Percentiles rank a stretch among this genome's conserved stretches.
Conservation (phyloP, 2,888 invertebrate species). For the Elegia similella region DNA sequence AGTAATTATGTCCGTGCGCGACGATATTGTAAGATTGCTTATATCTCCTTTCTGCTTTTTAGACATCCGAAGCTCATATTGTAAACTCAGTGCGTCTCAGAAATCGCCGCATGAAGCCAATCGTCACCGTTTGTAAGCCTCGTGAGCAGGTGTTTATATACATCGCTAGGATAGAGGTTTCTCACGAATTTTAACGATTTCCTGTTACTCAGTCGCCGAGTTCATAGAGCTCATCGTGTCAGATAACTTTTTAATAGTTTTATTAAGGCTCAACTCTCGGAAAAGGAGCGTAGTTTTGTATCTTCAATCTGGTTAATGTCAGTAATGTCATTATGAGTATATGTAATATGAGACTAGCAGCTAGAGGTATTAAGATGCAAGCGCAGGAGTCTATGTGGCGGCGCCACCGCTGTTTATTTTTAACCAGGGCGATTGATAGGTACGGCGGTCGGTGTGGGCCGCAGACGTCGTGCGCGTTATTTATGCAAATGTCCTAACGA, state of each 20-base stretch:
- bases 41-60: conserved; percentile 51
- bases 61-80: conserved; percentile 47
- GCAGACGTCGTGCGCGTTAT: conserved; percentile 63
- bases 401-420: conserved; percentile 67
- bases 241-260: conserved; percentile 71
- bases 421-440: conserved; percentile 71
- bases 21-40: conserved; percentile 67
- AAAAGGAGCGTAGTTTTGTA: conserved; percentile 55
- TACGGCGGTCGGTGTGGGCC: conserved; percentile 57
- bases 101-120: conserved; percentile 31
- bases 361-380: conserved; percentile 29
- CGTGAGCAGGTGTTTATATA: conserved; percentile 27
- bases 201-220: conserved; percentile 63
- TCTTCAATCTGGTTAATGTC: conserved; percentile 65
- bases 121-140: conserved; percentile 21
- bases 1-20: conserved; percentile 70
- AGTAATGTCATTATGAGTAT: conserved; percentile 60
- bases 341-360: conserved; percentile 50
- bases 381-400: conserved; percentile 43
- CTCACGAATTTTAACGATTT: conserved; percentile 78
- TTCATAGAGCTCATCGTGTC: conserved; percentile 58
- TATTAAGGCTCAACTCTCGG: conserved; percentile 55
- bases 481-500: conserved; percentile 80
- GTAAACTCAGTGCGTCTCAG: conserved; percentile 16
- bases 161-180: conserved; percentile 51